Evolutionary conservation across 2,113 vertebrate genomes (phyloP), one percentile per base, ranked within the genome.

Genomic region (Periophthalmodon schlosseri): DNA sequence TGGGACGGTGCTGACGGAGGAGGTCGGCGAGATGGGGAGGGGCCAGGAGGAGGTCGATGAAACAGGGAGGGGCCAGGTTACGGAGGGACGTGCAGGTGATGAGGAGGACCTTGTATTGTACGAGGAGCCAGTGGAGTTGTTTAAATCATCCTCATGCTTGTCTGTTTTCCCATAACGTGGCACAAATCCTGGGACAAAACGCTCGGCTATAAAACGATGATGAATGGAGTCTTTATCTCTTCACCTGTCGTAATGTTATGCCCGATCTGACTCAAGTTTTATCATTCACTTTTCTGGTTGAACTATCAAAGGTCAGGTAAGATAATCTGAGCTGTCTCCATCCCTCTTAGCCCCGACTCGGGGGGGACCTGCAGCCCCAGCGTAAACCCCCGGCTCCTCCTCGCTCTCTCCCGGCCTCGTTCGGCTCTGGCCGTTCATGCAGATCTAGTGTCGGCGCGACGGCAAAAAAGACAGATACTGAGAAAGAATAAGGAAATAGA

Each of bases 341-440:
- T 73, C 78, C 70, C 76, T 80, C 75, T 57, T 50, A 79, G 77
- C 70, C 75, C 81, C 83, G 80, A 83, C 69, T 76, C 74, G 73
- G 79, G 71, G 86, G 73, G 85, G 82, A 83, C 87, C 88, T 84
- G 82, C 73, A 72, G 81, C 34, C 69, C 69, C 58, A 36, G 71
- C 83, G 63, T 92, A 84, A 91, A 85, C 79, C 86, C 61, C 81
- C 86, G 88, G 80, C 74, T 68, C 66, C 68, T 84, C 73, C 87
- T 86, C 78, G 9, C 71, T 47, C 36, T 7, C 3, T 39, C 72
- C 74, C 75, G n/a, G n/a, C n/a, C n/a, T n/a, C n/a, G 71, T 23
- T 50, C 66, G 36, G 63, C 78, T 81, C 13, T 18, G 64, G 80
- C 73, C 83, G 39, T 66, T 61, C 46, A 33, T 15, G 13, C 52